These are phyloP conservation scores for Sebastes nivosus DNA, from an alignment of 2,797 vertebrate species.

Conservation along the genomic window DNA sequence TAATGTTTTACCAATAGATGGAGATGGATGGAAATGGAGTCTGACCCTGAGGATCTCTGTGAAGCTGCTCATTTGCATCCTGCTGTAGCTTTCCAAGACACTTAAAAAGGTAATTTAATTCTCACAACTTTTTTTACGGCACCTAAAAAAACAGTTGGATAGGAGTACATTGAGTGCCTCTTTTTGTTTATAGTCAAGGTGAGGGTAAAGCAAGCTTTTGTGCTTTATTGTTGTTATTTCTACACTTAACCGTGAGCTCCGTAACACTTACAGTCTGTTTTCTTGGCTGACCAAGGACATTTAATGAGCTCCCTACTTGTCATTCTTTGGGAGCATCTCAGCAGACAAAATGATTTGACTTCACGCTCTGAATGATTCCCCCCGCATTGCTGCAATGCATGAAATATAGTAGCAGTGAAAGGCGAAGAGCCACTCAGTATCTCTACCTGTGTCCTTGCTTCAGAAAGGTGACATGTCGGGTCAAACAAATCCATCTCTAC, in stretches of 20 bases:
- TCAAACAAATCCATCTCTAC: not conserved
- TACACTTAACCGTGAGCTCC: not conserved
- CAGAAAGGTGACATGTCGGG: not conserved
- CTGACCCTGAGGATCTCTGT: not conserved
- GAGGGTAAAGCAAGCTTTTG: not conserved
- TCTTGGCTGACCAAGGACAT: not conserved
- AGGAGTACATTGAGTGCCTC: not conserved
- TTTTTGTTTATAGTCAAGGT: not conserved
- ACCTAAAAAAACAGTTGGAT: not conserved
- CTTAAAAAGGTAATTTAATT: conserved; percentile 13
- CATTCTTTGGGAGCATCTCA: not conserved
- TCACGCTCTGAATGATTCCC: not conserved
- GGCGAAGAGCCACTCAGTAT: not conserved
- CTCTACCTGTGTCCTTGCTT: not conserved
- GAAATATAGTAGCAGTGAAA: not conserved
- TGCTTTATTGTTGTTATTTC: not conserved
- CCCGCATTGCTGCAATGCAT: not conserved
- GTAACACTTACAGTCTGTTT: not conserved
- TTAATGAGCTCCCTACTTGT: not conserved
- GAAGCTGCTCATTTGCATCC: conserved; percentile 30
- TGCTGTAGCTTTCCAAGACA: not conserved
- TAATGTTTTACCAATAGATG: not conserved
- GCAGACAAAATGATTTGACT: not conserved
- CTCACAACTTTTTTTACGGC: not conserved
- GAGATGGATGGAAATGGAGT: not conserved